Percentiles rank a stretch among this genome's conserved stretches.
These are phyloP conservation scores for Aricia agestis DNA, from an alignment of 1,140 invertebrate species.

Conservation along the genomic window DNA sequence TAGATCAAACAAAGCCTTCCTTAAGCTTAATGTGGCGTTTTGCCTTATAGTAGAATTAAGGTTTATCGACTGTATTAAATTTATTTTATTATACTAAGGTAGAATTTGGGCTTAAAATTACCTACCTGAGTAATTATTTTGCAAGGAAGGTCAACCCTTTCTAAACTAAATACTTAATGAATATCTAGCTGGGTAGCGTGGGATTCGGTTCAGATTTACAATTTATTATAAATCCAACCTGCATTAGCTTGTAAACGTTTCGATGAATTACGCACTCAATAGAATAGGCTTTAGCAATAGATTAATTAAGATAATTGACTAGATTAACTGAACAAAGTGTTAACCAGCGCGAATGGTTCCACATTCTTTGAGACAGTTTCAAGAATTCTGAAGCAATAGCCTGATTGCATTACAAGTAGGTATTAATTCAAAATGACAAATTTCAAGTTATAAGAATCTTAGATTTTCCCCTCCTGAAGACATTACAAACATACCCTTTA, in stretches of 20 bases:
- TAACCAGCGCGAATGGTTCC: background rate
- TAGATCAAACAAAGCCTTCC: no score
- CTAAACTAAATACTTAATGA: background rate
- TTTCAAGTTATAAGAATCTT: no score
- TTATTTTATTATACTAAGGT: no score
- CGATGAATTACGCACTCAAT: background rate
- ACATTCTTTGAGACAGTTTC: background rate
- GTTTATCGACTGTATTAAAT: no score
- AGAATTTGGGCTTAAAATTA: no score
- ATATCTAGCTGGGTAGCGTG: background rate
- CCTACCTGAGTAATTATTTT: background rate
- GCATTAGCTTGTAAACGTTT: background rate
- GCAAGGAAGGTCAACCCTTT: background rate
- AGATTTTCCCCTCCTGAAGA: no score
- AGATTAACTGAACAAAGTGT: background rate
- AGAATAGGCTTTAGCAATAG: background rate
- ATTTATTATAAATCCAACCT: constrained; percentile 1
- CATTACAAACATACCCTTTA: no score
- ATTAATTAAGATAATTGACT: background rate
- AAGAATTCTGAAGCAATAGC: background rate
- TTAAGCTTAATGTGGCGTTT: no score
- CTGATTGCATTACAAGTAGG: background rate
- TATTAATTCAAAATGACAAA: no score
- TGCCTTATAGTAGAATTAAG: no score
- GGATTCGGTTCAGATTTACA: background rate